phyloP scores from a whole-genome alignment of 2,888 invertebrate species.

The Galerucella nymphaeae region DNA sequence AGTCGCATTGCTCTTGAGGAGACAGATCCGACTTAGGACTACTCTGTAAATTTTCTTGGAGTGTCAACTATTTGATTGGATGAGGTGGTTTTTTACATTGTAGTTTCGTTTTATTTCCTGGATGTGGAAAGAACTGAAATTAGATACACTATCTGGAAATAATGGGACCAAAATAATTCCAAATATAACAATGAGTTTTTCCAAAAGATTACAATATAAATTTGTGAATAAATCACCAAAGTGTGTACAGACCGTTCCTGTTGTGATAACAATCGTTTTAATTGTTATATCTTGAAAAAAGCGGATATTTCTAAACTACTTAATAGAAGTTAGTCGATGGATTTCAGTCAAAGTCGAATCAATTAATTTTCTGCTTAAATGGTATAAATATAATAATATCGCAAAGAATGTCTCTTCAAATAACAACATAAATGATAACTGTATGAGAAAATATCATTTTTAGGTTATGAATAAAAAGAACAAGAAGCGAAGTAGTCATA shows the following conservation, averaged over 20 bases:
- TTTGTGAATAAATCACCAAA: not conserved
- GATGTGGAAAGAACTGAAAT: too few relatives aligned
- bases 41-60: too few relatives aligned
- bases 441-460: too few relatives aligned
- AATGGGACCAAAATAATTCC: too few relatives aligned
- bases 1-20: not conserved
- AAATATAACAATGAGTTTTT: not conserved
- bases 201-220: not conserved
- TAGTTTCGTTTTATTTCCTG: too few relatives aligned
- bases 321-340: conserved; percentile 11
- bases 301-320: conserved; percentile 19
- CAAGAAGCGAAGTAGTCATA: too few relatives aligned
- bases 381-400: not conserved
- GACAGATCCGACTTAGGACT: not conserved
- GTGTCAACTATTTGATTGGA: too few relatives aligned
- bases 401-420: not conserved
- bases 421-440: not conserved
- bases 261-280: not conserved
- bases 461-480: too few relatives aligned
- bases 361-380: not conserved
- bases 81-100: too few relatives aligned
- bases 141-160: too few relatives aligned
- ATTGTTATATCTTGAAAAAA: conserved; percentile 20
- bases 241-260: not conserved
- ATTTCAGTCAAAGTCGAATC: conserved; percentile 17